phyloP scores from a whole-genome alignment of 2,797 vertebrate genomes.

The Tangara arthus region DNA sequence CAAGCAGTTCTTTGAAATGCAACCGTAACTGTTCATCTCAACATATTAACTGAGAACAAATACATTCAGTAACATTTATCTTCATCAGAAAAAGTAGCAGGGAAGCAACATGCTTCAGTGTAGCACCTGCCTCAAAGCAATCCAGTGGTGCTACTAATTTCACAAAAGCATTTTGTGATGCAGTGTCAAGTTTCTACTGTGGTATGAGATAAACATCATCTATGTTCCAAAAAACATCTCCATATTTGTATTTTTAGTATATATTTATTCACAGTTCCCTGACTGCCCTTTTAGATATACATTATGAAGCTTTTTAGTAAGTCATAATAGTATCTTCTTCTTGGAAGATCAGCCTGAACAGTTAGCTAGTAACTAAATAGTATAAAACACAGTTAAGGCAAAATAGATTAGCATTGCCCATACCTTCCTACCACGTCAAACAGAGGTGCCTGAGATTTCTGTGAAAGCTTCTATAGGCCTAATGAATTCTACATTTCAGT shows the following conservation, averaged over 20 bases:
- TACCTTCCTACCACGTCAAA: background rate
- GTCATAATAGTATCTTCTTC: background rate
- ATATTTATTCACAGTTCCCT: background rate
- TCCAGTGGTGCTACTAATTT: background rate
- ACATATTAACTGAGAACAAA: background rate
- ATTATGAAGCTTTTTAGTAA: background rate
- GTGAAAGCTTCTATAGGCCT: background rate
- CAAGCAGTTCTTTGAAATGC: background rate
- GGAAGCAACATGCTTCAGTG: background rate
- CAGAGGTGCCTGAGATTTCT: background rate
- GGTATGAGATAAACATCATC: background rate
- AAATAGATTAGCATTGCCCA: background rate
- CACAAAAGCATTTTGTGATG: background rate
- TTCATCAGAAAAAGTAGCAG: background rate
- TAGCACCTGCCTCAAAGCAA: background rate
- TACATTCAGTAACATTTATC: background rate
- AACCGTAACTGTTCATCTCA: background rate
- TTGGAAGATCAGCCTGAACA: background rate
- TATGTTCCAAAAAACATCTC: background rate
- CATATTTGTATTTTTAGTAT: background rate
- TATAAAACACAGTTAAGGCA: background rate
- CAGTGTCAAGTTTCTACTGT: background rate
- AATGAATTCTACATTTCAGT: background rate
- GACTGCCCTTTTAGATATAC: background rate
- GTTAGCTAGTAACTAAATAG: background rate